Percentiles rank a stretch among this genome's conserved stretches.
Evolutionary conservation across 2,113 vertebrate species (phyloP).

Genomic region (Trematocara marginatum): DNA sequence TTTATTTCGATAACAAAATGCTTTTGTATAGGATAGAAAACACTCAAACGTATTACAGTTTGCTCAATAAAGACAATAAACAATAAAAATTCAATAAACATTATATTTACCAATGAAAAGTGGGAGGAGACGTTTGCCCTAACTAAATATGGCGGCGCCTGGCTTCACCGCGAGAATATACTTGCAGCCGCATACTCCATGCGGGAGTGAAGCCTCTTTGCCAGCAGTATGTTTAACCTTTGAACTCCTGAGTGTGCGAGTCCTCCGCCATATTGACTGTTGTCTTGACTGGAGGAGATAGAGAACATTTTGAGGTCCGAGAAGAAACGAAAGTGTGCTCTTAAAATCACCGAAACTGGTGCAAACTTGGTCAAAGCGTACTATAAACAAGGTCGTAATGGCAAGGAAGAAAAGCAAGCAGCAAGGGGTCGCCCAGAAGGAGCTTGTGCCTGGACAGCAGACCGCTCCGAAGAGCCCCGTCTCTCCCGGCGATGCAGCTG

Average conservation of each 20-base stretch:
- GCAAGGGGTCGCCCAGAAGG: conserved; percentile 73
- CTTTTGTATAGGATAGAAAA: neutral
- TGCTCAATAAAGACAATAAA: neutral
- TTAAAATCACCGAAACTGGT: conserved; percentile 55
- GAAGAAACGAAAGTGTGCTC: conserved; percentile 69
- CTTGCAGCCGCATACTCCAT: neutral
- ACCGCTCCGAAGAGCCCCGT: conserved; percentile 71
- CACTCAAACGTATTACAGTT: neutral
- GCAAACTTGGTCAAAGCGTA: conserved; percentile 67
- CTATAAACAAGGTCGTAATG: conserved; percentile 65
- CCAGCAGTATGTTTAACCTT: conserved; percentile 76
- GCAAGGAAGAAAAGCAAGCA: conserved; percentile 88
- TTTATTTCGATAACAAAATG: neutral
- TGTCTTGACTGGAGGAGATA: conserved; percentile 85
- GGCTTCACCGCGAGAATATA: conserved; percentile 20
- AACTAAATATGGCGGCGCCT: conserved; percentile 67
- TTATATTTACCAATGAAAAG: neutral
- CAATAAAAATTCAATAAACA: neutral
- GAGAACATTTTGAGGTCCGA: conserved; percentile 71
- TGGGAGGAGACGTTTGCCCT: conserved; percentile 26
- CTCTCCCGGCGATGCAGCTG: conserved; percentile 74
- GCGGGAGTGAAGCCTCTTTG: conserved; percentile 49
- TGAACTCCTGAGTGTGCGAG: conserved; percentile 80
- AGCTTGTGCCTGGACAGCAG: conserved; percentile 74
- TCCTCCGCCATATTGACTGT: conserved; percentile 94